These are phyloP conservation scores for Neria commutata DNA, from an alignment of 2,888 invertebrate genomes.

Conservation along the genomic window DNA sequence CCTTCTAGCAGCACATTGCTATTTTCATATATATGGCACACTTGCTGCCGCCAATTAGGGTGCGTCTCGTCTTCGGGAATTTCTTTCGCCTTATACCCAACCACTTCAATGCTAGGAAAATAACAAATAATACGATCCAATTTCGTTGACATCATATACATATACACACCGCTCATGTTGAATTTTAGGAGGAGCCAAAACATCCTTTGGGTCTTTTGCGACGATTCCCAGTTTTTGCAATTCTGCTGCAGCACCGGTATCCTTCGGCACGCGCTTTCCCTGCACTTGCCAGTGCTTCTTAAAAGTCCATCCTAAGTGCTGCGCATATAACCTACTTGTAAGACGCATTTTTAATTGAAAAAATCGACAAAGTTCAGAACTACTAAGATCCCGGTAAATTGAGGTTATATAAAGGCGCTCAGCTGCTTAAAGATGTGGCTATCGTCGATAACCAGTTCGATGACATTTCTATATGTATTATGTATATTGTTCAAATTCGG, in stretches of 20 bases:
- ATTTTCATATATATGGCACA: conserved; percentile 68
- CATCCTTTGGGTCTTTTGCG: conserved; percentile 69
- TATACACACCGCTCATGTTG: conserved; percentile 27
- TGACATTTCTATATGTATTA: too few species aligned
- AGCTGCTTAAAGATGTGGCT: too few species aligned
- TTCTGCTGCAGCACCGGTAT: conserved; percentile 65
- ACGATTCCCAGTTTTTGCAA: conserved; percentile 67
- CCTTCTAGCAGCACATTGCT: conserved; percentile 75
- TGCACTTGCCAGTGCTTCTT: conserved; percentile 75
- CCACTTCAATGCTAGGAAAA: conserved; percentile 34
- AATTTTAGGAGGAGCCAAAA: conserved; percentile 63
- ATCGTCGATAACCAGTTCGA: too few species aligned
- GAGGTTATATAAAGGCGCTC: too few species aligned
- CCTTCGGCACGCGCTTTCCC: conserved; percentile 67
- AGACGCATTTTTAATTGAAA: conserved; percentile 68
- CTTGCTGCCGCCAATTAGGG: conserved; percentile 70
- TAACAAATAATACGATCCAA: neutral
- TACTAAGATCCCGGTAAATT: too few species aligned
- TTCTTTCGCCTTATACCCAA: conserved; percentile 33
- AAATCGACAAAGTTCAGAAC: too few species aligned
- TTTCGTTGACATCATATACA: conserved; percentile 7
- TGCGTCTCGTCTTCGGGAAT: conserved; percentile 66
- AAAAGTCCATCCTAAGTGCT: conserved; percentile 76
- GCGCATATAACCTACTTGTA: conserved; percentile 67
- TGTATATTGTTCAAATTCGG: too few species aligned